These are phyloP conservation scores for Pipra filicauda DNA, from an alignment of 2,113 vertebrate species.

Conservation along the genomic window DNA sequence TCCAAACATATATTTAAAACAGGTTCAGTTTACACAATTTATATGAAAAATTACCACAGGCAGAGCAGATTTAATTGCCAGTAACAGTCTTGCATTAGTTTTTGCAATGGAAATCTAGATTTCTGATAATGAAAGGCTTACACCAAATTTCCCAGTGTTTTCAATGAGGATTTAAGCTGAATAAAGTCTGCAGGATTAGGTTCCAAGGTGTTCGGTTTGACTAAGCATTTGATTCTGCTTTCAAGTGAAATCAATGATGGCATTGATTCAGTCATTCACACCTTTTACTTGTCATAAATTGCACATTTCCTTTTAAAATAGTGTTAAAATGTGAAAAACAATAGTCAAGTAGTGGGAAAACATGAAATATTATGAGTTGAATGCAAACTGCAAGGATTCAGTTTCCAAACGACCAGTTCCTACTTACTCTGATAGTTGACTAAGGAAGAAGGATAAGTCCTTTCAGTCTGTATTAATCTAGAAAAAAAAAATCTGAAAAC, in stretches of 20 bases:
- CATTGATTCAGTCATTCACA: slow-evolving; percentile 23
- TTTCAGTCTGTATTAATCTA: background rate
- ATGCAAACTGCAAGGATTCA: background rate
- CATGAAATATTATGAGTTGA: background rate
- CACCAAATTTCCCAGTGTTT: background rate
- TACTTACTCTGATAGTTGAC: background rate
- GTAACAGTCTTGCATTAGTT: background rate
- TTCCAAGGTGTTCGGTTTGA: slow-evolving; percentile 7
- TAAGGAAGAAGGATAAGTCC: background rate
- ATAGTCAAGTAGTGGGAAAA: background rate
- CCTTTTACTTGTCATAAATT: background rate
- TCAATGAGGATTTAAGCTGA: background rate
- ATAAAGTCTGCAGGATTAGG: background rate
- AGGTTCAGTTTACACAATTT: background rate
- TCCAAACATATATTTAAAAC: background rate
- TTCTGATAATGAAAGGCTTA: slow-evolving; percentile 33
- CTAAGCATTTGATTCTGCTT: background rate
- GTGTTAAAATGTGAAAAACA: background rate
- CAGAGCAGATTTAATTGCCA: background rate
- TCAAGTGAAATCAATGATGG: slow-evolving; percentile 7
- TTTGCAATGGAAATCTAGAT: slow-evolving; percentile 12
- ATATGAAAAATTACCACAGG: background rate
- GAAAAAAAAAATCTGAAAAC: background rate
- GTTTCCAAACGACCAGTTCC: background rate
- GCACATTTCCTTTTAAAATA: background rate